A percentile compares a stretch with the other conserved stretches of the same genome.
Evolutionary conservation across 2,888 invertebrate species (phyloP).

Genomic region (Seira ritae): DNA sequence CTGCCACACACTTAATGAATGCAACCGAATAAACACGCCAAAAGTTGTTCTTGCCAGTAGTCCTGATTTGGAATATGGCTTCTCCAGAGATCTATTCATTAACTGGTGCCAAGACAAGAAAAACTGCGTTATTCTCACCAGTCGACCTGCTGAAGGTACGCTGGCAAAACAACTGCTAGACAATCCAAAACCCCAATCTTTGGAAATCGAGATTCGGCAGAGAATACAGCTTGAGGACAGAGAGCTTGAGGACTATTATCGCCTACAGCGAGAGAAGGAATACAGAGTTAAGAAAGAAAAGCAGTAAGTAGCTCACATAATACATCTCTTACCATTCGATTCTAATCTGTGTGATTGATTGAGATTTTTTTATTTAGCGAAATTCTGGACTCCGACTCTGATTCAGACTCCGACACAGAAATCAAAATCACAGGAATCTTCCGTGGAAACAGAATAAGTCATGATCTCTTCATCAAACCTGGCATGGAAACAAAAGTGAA

Average conservation of each 20-base stretch:
- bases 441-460: slow-evolving; percentile 81
- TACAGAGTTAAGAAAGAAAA: slow-evolving; percentile 71
- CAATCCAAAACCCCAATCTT: slow-evolving; percentile 76
- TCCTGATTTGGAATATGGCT: slow-evolving; percentile 96
- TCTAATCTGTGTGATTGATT: too few relatives aligned
- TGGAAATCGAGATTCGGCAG: slow-evolving; percentile 76
- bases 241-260: slow-evolving; percentile 79
- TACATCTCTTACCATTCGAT: too few relatives aligned
- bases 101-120: slow-evolving; percentile 94
- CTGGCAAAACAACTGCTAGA: slow-evolving; percentile 78
- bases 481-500: slow-evolving; percentile 80
- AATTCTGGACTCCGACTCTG: slow-evolving; percentile 73
- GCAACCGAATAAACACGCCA: slow-evolving; percentile 90
- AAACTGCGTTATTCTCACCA: slow-evolving; percentile 96
- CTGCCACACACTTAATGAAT: slow-evolving; percentile 93
- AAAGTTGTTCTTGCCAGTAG: slow-evolving; percentile 97
- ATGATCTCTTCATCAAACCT: slow-evolving; percentile 91
- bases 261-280: slow-evolving; percentile 76
- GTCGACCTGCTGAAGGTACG: slow-evolving; percentile 80
- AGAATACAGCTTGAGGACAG: slow-evolving; percentile 79
- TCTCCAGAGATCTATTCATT: slow-evolving; percentile 94
- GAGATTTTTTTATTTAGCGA: too few relatives aligned
- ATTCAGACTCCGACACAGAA: slow-evolving; percentile 90
- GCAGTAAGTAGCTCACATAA: slow-evolving; percentile 69
- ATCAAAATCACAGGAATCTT: slow-evolving; percentile 87